A percentile compares a stretch with the other conserved stretches of the same genome.
Evolutionary conservation across 2,113 vertebrate species (phyloP).

Genomic region (Caranx melampygus): DNA sequence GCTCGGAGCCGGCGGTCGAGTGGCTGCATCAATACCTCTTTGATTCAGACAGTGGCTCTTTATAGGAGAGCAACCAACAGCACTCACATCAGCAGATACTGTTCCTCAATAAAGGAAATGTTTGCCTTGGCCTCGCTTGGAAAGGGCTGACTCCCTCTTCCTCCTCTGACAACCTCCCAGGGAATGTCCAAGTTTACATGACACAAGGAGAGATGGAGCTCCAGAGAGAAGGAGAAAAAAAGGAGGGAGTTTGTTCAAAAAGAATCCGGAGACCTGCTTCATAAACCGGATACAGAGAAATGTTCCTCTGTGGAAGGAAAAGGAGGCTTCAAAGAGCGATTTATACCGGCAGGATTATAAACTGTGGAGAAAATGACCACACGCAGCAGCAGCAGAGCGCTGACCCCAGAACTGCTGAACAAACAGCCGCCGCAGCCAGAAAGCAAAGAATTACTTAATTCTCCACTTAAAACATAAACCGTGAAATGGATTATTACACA

Average conservation of each 20-base stretch:
- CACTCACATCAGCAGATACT: conserved; percentile 72
- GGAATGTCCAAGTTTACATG: conserved; percentile 65
- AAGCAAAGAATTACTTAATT: conserved; percentile 68
- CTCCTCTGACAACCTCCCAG: conserved; percentile 69
- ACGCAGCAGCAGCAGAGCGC: conserved; percentile 57
- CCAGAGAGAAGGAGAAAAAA: conserved; percentile 9
- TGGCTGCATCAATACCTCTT: conserved; percentile 65
- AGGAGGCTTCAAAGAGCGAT: conserved; percentile 67
- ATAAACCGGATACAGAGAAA: conserved; percentile 69
- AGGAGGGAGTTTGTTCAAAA: conserved; percentile 29
- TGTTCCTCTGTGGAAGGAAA: conserved; percentile 66
- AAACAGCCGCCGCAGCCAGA: conserved; percentile 48
- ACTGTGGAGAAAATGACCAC: conserved; percentile 66
- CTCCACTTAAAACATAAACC: conserved; percentile 68
- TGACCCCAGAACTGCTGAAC: conserved; percentile 71
- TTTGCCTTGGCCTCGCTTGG: conserved; percentile 71
- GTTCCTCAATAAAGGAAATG: conserved; percentile 78
- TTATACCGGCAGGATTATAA: conserved; percentile 51
- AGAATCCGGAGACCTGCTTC: conserved; percentile 24
- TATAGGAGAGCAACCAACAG: conserved; percentile 60
- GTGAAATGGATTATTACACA: conserved; percentile 68
- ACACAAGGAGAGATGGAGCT: conserved; percentile 64
- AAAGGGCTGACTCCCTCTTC: conserved; percentile 69
- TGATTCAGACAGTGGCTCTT: conserved; percentile 71
- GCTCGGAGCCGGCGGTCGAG: conserved; percentile 33